A percentile compares a stretch with the other conserved stretches of the same genome.
These are phyloP conservation scores for Hydropsyche tenuis DNA, from an alignment of 1,140 invertebrate genomes.

Conservation along the genomic window DNA sequence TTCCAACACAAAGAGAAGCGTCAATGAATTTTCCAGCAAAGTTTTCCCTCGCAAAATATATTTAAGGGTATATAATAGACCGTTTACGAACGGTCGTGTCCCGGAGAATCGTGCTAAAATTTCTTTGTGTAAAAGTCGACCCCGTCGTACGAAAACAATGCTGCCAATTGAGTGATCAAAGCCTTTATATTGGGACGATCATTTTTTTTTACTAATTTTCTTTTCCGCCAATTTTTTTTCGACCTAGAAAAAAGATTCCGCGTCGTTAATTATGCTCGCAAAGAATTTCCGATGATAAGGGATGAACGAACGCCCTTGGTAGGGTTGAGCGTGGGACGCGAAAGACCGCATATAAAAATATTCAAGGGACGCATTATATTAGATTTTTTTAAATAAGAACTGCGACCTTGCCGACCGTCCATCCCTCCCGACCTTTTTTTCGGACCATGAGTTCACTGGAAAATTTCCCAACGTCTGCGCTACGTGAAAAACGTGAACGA, in stretches of 20 bases:
- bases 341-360: slow-evolving; percentile 16
- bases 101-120: too few relatives aligned
- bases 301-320: background rate
- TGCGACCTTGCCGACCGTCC: too few relatives aligned
- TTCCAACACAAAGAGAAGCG: too few relatives aligned
- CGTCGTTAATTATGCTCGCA: slow-evolving; percentile 19
- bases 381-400: too few relatives aligned
- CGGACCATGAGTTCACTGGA: background rate
- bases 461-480: background rate
- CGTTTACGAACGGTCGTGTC: too few relatives aligned
- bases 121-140: too few relatives aligned
- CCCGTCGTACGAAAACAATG: background rate
- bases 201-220: background rate
- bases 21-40: too few relatives aligned
- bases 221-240: background rate
- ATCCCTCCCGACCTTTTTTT: too few relatives aligned
- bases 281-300: slow-evolving; percentile 23
- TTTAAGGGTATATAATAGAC: too few relatives aligned
- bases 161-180: slow-evolving; percentile 20
- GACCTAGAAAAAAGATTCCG: background rate
- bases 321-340: background rate
- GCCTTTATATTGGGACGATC: background rate
- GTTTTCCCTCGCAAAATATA: too few relatives aligned
- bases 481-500: background rate
- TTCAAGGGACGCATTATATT: slow-evolving; percentile 1